Evolutionary conservation across 2,113 vertebrate species (phyloP).

Genomic region (Chinchilla lanigera): DNA sequence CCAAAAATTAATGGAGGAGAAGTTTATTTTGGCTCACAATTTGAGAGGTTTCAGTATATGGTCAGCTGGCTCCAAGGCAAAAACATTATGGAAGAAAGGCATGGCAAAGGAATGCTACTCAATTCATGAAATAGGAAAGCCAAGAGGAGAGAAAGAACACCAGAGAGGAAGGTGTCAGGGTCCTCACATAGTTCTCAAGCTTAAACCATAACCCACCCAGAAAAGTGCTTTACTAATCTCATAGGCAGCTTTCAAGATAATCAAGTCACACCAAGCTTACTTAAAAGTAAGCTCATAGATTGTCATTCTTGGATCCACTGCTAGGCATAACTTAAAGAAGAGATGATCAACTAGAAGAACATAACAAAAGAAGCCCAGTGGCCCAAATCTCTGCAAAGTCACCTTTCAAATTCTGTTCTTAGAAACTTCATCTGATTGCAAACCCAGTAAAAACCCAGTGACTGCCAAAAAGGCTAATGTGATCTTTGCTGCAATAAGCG

Average conservation of each 20-base stretch:
- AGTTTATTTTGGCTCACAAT: not conserved
- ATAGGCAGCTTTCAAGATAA: not conserved
- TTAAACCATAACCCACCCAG: not conserved
- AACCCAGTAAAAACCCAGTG: not conserved
- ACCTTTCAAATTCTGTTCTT: slow-evolving; percentile 1
- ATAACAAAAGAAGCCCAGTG: not conserved
- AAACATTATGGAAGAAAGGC: not conserved
- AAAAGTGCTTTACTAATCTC: not conserved
- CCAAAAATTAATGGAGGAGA: not conserved
- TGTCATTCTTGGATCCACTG: not conserved
- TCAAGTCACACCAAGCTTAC: not conserved
- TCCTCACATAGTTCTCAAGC: not conserved
- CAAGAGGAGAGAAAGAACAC: not conserved
- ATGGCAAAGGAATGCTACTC: not conserved
- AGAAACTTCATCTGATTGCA: not conserved
- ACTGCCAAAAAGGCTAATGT: not conserved
- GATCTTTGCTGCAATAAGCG: not conserved
- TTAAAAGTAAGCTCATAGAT: not conserved
- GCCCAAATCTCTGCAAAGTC: not conserved
- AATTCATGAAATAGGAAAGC: not conserved
- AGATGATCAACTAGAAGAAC: not conserved
- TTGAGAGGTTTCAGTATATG: not conserved
- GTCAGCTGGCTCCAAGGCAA: not conserved
- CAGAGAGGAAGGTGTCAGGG: not conserved
- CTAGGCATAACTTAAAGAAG: slow-evolving; percentile 5